Base-by-base conservation (phyloP, 2,888 invertebrate species). In the Lordiphosa andalusiaca region DNA sequence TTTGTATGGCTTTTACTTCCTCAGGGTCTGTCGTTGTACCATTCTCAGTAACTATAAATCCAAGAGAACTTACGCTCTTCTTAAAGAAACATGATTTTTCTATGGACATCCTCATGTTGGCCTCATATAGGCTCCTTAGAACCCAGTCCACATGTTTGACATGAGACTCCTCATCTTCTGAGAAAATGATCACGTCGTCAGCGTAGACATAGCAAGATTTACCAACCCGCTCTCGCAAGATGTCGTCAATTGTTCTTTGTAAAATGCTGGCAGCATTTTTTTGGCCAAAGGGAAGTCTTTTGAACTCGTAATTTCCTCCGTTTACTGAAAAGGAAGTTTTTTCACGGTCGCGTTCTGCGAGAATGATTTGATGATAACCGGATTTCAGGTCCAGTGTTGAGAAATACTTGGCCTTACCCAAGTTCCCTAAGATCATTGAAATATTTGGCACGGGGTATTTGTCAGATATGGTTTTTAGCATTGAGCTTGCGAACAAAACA, bases 321-420 rank as follows among this genome's bases (percentile, higher is more conserved):
- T 46, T 57, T 4, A 56, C 61, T 1, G 56, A 21, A 7, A 51
- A 51, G 1, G 53, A 33, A 5, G 49, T 55, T 35, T 55, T 54
- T 37, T 52, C 38, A 4, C 55, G 42, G 19, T 39, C 48, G 6
- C 51, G 38, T 37, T 54, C 47, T 25, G 50, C 40, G 30, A 59
- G 46, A 9, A 36, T 33, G 13, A 60, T 54, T 10, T 60, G 47
- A 16, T 54, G 54, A 30, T 60, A 60, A 2, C 60, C 60, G n/a
- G 62, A 53, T n/a, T 50, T 62, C 6, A 57, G 38, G 35, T 57
- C 53, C 6, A 48, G 21, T 16, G 47, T 55, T 25, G 60, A 30
- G 30, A 55, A 49, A 30, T 19, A 53, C 49, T 49, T 55, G 13
- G 53, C 46, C 23, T 40, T 37, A 7, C 56, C 56, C 23, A 53